Evolutionary conservation across 2,797 vertebrate genomes (phyloP).

Genomic region (Linurgus olivaceus): DNA sequence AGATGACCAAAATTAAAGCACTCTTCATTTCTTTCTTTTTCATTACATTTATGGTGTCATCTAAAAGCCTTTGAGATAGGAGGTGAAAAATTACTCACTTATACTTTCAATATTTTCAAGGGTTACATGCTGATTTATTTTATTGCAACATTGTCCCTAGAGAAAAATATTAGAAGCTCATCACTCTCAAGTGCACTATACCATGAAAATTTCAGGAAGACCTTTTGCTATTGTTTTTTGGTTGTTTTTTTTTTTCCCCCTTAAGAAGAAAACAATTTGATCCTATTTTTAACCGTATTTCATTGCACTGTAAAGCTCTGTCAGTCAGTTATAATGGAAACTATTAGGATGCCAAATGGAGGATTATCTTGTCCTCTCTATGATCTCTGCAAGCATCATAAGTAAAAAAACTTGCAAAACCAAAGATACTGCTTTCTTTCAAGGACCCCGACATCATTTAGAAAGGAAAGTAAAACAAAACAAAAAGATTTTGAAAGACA

Average conservation of each 20-base stretch:
- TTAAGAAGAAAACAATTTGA: not conserved
- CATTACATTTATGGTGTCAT: not conserved
- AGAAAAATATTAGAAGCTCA: not conserved
- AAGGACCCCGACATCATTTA: not conserved
- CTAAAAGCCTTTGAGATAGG: not conserved
- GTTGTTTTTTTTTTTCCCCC: not conserved
- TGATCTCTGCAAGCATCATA: not conserved
- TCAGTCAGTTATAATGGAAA: constrained; percentile 17
- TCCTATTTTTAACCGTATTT: not conserved
- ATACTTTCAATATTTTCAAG: not conserved
- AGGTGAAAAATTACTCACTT: not conserved
- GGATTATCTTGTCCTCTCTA: constrained; percentile 22
- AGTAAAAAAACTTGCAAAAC: not conserved
- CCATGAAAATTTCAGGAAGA: not conserved
- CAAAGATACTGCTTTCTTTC: not conserved
- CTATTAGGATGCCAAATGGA: constrained; percentile 21
- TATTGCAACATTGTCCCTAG: not conserved
- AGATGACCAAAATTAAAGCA: not conserved
- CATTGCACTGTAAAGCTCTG: not conserved
- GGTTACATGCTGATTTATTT: not conserved
- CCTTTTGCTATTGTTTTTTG: not conserved
- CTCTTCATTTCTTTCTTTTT: not conserved
- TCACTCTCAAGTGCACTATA: not conserved
- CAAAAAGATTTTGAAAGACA: not conserved
- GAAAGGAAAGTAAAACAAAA: not conserved